A percentile compares a stretch with the other conserved stretches of the same genome.
Conservation (phyloP, 2,888 invertebrate species). For the Epirrhoe alternata region DNA sequence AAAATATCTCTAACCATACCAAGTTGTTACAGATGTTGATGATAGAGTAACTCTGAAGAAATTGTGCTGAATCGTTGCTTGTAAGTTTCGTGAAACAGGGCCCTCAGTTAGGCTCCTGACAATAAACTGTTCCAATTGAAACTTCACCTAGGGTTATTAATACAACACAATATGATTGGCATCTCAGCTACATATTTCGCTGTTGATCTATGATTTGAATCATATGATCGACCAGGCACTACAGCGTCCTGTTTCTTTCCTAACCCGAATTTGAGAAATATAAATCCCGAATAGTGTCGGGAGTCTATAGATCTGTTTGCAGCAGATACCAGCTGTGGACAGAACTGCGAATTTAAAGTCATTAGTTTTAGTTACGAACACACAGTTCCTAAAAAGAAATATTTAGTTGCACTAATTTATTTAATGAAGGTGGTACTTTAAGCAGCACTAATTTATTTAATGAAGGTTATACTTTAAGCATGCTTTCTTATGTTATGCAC, state of each 20-base stretch:
- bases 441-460: conserved; percentile 41
- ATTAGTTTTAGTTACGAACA: conserved; percentile 61
- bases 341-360: conserved; percentile 67
- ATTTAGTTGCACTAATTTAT: conserved; percentile 44
- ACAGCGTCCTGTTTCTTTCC: no score
- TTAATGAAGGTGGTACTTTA: conserved; percentile 50
- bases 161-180: no score
- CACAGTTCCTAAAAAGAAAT: conserved; percentile 69
- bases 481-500: conserved; percentile 50
- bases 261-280: no score
- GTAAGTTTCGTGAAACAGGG: conserved; percentile 14
- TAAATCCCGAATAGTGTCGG: no score
- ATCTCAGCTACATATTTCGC: no score
- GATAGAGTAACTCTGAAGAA: background rate
- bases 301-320: background rate
- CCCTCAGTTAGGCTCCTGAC: background rate
- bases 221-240: no score
- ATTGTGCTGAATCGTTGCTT: background rate
- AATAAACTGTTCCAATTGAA: background rate
- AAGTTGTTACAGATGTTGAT: no score
- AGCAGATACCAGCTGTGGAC: conserved; percentile 16
- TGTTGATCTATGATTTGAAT: no score
- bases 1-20: no score
- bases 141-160: background rate
- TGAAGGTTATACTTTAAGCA: conserved; percentile 55